Conservation (phyloP, 1,140 invertebrate genomes). For the Dermatophagoides farinae region DNA sequence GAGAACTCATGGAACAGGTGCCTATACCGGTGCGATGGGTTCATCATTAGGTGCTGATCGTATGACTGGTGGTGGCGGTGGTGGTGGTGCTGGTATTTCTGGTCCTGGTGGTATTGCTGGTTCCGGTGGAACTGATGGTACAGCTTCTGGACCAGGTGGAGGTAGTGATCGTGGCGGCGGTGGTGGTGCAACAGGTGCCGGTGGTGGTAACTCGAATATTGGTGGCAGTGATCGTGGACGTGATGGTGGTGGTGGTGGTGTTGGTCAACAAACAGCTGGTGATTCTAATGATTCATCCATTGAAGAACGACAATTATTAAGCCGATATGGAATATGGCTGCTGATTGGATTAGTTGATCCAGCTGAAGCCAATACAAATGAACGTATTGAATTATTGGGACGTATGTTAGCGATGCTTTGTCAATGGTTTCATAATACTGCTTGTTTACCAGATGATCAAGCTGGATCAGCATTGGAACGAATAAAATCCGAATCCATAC, state of each 20-base stretch:
- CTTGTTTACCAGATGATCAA: conserved; percentile 79
- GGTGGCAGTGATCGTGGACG: background rate
- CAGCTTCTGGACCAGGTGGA: background rate
- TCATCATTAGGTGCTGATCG: conserved; percentile 16
- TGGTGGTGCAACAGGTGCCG: background rate
- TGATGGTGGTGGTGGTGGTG: background rate
- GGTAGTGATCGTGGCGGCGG: background rate
- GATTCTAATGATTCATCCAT: conserved; percentile 14
- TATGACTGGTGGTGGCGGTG: conserved; percentile 19
- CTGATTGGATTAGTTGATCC: conserved; percentile 80
- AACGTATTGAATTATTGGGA: conserved; percentile 54
- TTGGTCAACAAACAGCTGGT: background rate
- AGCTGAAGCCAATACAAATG: conserved; percentile 42
- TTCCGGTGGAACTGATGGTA: background rate
- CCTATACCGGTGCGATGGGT: background rate
- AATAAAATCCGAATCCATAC: conserved; percentile 79
- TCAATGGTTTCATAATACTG: conserved; percentile 97
- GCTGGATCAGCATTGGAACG: conserved; percentile 66
- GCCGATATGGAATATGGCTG: conserved; percentile 88
- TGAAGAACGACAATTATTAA: conserved; percentile 65
- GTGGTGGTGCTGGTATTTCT: background rate
- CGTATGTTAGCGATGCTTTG: conserved; percentile 83
- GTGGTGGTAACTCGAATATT: background rate
- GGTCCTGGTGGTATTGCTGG: background rate
- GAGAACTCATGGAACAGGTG: background rate